phyloP scores from a whole-genome alignment of 2,888 invertebrate genomes.

The Atherix ibis region DNA sequence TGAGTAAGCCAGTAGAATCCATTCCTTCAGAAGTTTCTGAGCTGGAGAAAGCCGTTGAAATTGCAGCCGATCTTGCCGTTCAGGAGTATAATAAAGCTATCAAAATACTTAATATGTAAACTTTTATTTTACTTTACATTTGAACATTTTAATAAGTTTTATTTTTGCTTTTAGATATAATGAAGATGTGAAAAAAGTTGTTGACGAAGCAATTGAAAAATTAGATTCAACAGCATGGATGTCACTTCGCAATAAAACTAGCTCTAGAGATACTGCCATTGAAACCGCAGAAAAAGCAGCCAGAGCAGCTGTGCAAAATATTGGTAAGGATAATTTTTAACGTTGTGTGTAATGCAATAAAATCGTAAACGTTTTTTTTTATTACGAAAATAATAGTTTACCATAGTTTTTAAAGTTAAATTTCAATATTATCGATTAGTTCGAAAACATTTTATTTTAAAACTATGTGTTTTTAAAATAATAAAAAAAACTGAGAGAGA shows the following conservation, averaged over 20 bases:
- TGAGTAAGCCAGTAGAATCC: constrained; percentile 17
- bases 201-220: constrained; percentile 46
- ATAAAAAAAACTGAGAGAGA: no score
- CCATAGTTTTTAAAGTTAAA: no score
- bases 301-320: constrained; percentile 39
- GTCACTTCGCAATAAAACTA: constrained; percentile 40
- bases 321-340: constrained; percentile 28
- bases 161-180: constrained; percentile 27
- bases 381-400: no score
- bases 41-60: constrained; percentile 39
- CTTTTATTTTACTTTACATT: constrained; percentile 1
- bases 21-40: constrained; percentile 35
- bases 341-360: no score
- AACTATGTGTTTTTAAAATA: no score
- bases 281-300: constrained; percentile 43
- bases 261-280: constrained; percentile 39
- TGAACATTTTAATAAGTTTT: background rate
- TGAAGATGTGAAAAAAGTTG: constrained; percentile 36
- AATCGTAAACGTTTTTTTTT: no score
- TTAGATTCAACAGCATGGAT: constrained; percentile 41
- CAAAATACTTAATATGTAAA: constrained; percentile 35
- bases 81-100: constrained; percentile 50
- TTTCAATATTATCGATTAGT: no score
- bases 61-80: constrained; percentile 45
- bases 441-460: no score